A percentile compares a stretch with the other conserved stretches of the same genome.
phyloP scores from a whole-genome alignment of 2,113 vertebrate species.

The Tragelaphus scriptus region DNA sequence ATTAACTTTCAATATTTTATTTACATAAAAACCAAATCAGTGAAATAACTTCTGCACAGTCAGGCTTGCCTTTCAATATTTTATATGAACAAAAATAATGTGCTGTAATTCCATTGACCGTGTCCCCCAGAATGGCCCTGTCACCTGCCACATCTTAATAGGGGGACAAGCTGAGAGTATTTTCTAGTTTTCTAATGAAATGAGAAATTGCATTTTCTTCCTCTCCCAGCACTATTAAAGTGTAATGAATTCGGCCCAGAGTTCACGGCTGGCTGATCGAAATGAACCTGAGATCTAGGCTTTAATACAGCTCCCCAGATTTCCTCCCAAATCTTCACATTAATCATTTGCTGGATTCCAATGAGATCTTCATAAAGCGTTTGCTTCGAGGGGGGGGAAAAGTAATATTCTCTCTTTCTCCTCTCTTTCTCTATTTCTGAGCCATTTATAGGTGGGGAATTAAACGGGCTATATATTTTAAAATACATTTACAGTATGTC shows the following conservation, averaged over 20 bases:
- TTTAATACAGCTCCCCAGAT: constrained; percentile 92
- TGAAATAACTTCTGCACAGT: constrained; percentile 88
- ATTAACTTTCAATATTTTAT: constrained; percentile 90
- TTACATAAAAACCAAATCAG: constrained; percentile 96
- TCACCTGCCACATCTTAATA: constrained; percentile 98
- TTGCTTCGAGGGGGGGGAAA: constrained; percentile 51
- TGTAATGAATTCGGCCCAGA: constrained; percentile 95
- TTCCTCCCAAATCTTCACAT: constrained; percentile 95
- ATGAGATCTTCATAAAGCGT: constrained; percentile 87
- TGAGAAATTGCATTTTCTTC: constrained; percentile 98
- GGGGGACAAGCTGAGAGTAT: constrained; percentile 89
- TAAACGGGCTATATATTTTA: constrained; percentile 86
- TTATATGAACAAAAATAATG: constrained; percentile 86
- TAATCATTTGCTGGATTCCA: constrained; percentile 91
- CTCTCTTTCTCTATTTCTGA: constrained; percentile 58
- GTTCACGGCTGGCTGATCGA: constrained; percentile 95
- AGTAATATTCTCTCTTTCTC: constrained; percentile 64
- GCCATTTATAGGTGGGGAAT: constrained; percentile 80
- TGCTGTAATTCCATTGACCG: constrained; percentile 82
- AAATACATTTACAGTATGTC: constrained; percentile 86
- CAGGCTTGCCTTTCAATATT: constrained; percentile 88
- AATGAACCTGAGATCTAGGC: constrained; percentile 94
- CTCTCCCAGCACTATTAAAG: constrained; percentile 90
- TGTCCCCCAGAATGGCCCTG: constrained; percentile 89
- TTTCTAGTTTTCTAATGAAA: constrained; percentile 93